Conservation (phyloP, 1,140 invertebrate species). For the Forficula auricularia region DNA sequence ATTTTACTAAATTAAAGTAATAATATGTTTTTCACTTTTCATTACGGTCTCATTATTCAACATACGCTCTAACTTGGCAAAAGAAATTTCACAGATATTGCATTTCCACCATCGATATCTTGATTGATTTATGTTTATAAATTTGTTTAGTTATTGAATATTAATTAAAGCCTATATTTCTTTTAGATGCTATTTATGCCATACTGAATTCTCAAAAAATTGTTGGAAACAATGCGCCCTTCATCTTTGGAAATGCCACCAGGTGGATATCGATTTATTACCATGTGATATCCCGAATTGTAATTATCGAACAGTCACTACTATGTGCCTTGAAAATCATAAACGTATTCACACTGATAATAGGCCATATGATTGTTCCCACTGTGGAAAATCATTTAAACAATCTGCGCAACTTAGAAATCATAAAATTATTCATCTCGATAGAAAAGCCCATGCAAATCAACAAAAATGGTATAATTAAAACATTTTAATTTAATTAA, state of each 20-base stretch:
- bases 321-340: slow-evolving; percentile 36
- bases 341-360: slow-evolving; percentile 40
- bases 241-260: slow-evolving; percentile 50
- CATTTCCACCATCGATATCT: no score
- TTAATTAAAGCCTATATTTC: no score
- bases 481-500: not conserved
- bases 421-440: slow-evolving; percentile 37
- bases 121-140: no score
- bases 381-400: slow-evolving; percentile 44
- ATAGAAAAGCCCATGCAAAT: slow-evolving; percentile 24
- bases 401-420: slow-evolving; percentile 42
- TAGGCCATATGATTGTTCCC: slow-evolving; percentile 35
- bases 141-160: no score
- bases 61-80: no score
- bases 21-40: no score
- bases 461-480: slow-evolving; percentile 4
- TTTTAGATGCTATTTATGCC: slow-evolving; percentile 34
- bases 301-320: slow-evolving; percentile 33
- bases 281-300: slow-evolving; percentile 38
- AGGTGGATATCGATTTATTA: slow-evolving; percentile 43
- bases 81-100: no score
- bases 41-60: no score
- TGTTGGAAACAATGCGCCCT: slow-evolving; percentile 42
- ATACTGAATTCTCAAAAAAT: slow-evolving; percentile 23
- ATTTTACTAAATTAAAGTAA: no score